Evolutionary conservation across 2,888 invertebrate species (phyloP), one percentile per base, ranked within the genome.

Genomic region (Phrixothrix hirtus): DNA sequence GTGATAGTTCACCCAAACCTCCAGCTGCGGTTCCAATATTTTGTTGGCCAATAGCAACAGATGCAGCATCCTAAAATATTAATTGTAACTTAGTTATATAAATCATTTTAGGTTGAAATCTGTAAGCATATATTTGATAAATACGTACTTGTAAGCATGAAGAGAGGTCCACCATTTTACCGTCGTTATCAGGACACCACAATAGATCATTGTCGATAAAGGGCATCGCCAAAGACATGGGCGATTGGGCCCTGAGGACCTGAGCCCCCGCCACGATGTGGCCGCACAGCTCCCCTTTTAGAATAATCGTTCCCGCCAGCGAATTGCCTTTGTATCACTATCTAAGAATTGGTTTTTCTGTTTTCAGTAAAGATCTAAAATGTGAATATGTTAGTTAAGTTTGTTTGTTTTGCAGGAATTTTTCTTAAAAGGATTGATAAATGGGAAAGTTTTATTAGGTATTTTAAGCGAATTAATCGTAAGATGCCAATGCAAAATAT

Each of bases 151-250:
- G 89, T 72, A 93, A 84, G 80, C 92, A 92, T 77, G 88, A 87
- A 67, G 91, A 88, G 74, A 93, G 83, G 76, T 93, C 93, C 72
- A 92, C 92, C 87, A 93, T 92, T 78, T 92, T 92, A 77, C 92
- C 92, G 81, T 93, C 93, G 80, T 92, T 92, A 82, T 93, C 93
- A 73, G 92, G 91, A 82, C 92, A 90, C 94, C 94, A 94, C 76
- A 89, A 81, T 70, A 93, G 83, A 77, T 94, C 93, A 84, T 94
- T 93, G 83, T 94, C 93, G 80, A 94, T 92, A 84, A 93, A 94
- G 82, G 93, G 92, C 92, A 92, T 92, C 83, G 89, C 87, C 86
- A 85, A 78, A 77, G 82, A 80, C 79, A 80, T 79, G 75, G 78
- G 81, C 77, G 79, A 76, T 65, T 66, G 67, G 55, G 73, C 75